Conservation (phyloP, 1,140 invertebrate species). For the Drosophila neocordata region DNA sequence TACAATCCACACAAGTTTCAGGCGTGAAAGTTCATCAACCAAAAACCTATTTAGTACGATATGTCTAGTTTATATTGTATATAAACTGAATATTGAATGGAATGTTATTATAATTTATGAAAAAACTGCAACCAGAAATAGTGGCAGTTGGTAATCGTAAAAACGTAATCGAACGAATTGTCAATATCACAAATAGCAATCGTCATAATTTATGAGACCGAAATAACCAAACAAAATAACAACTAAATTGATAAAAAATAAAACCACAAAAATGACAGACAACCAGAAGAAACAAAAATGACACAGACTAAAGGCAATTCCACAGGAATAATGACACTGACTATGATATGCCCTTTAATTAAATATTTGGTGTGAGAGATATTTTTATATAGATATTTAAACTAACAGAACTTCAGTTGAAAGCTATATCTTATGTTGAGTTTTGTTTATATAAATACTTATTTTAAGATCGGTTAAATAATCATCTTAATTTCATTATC, state of each 20-base stretch:
- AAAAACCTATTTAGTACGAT: conserved; percentile 10
- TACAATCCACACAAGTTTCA: conserved; percentile 21
- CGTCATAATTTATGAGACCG: conserved; percentile 70
- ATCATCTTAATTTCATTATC: background rate
- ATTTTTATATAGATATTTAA: too few relatives aligned
- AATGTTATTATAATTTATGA: conserved; percentile 55
- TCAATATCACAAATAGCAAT: conserved; percentile 45
- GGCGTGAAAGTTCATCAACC: conserved; percentile 35
- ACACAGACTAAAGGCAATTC: conserved; percentile 37
- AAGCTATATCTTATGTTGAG: too few relatives aligned
- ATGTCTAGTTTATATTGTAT: background rate
- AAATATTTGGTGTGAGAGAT: too few relatives aligned
- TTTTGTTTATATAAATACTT: too few relatives aligned
- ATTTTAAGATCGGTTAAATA: too few relatives aligned
- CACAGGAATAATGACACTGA: background rate
- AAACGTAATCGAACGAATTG: conserved; percentile 25
- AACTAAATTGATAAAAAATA: conserved; percentile 69
- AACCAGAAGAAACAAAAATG: conserved; percentile 32
- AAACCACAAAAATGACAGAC: conserved; percentile 58
- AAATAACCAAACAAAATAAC: conserved; percentile 59
- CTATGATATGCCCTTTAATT: background rate
- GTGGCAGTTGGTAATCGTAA: conserved; percentile 61
- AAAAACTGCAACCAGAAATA: conserved; percentile 50
- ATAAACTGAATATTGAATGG: background rate
- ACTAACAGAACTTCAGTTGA: too few relatives aligned